Conservation (phyloP, 1,140 invertebrate genomes). For the Rhynchophorus ferrugineus region DNA sequence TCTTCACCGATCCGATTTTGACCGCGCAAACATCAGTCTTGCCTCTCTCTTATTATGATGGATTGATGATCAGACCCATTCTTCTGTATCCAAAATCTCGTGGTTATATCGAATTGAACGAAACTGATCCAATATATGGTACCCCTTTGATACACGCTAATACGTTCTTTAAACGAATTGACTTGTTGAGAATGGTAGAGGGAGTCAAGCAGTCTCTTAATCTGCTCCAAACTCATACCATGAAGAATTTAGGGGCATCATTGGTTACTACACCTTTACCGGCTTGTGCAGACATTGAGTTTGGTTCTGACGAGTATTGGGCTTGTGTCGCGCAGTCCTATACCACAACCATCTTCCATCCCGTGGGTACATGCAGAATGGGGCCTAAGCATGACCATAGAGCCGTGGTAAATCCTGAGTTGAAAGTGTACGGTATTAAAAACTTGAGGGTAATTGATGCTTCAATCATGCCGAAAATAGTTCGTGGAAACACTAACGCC, state of each 20-base stretch:
- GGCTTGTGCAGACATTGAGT: slow-evolving; percentile 38
- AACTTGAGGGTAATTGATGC: slow-evolving; percentile 40
- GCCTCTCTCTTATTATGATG: slow-evolving; percentile 46
- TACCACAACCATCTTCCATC: slow-evolving; percentile 44
- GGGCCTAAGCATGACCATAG: slow-evolving; percentile 38
- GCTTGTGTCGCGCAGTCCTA: slow-evolving; percentile 42
- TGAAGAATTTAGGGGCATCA: slow-evolving; percentile 38
- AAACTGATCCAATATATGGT: slow-evolving; percentile 47
- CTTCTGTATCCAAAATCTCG: slow-evolving; percentile 50
- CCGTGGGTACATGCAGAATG: slow-evolving; percentile 56
- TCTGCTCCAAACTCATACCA: slow-evolving; percentile 43
- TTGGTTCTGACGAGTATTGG: slow-evolving; percentile 47
- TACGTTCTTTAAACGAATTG: slow-evolving; percentile 52
- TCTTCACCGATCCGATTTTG: slow-evolving; percentile 44
- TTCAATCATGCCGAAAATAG: slow-evolving; percentile 46
- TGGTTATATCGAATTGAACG: slow-evolving; percentile 50
- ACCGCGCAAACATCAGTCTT: slow-evolving; percentile 43
- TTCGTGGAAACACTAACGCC: slow-evolving; percentile 57
- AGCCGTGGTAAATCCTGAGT: slow-evolving; percentile 39
- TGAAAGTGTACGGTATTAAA: slow-evolving; percentile 37
- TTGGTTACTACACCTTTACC: slow-evolving; percentile 40
- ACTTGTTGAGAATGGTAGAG: slow-evolving; percentile 47
- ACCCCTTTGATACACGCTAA: slow-evolving; percentile 60
- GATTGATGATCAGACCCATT: slow-evolving; percentile 40
- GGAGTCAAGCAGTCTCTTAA: slow-evolving; percentile 45